Percentiles rank a stretch among this genome's conserved stretches.
Conservation (phyloP, 2,797 vertebrate genomes). For the Cossypha heuglini region DNA sequence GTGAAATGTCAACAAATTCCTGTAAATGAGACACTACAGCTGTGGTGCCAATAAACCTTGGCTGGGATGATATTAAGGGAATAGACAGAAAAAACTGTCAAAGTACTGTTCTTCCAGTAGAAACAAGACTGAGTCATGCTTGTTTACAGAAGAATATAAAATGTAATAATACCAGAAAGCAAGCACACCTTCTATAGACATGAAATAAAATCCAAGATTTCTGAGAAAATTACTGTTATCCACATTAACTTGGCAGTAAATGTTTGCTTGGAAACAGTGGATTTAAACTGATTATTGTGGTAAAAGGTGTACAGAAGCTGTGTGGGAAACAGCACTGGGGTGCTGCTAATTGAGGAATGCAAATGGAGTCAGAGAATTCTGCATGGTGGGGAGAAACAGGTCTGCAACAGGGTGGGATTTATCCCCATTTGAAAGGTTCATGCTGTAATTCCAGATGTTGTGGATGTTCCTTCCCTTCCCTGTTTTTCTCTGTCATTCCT, state of each 20-base stretch:
- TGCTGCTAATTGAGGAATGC: neutral
- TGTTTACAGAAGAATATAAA: neutral
- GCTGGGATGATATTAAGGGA: neutral
- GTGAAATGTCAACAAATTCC: neutral
- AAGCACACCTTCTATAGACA: neutral
- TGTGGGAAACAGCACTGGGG: neutral
- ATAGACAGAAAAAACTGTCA: neutral
- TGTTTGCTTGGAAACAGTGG: neutral
- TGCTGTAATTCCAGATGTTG: neutral
- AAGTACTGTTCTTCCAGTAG: neutral
- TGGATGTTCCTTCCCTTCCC: neutral
- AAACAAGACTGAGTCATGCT: neutral
- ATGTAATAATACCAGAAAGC: neutral
- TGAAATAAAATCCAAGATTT: neutral
- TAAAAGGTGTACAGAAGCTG: neutral
- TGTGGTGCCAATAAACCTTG: neutral
- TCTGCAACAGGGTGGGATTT: neutral
- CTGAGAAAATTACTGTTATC: neutral
- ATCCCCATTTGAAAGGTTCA: neutral
- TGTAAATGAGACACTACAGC: neutral
- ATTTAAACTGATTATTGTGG: neutral
- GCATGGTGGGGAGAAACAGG: neutral
- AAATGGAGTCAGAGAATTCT: neutral
- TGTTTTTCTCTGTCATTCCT: neutral
- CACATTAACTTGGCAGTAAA: neutral